phyloP scores from a whole-genome alignment of 2,888 invertebrate genomes.

The Ptychoptera contaminata region DNA sequence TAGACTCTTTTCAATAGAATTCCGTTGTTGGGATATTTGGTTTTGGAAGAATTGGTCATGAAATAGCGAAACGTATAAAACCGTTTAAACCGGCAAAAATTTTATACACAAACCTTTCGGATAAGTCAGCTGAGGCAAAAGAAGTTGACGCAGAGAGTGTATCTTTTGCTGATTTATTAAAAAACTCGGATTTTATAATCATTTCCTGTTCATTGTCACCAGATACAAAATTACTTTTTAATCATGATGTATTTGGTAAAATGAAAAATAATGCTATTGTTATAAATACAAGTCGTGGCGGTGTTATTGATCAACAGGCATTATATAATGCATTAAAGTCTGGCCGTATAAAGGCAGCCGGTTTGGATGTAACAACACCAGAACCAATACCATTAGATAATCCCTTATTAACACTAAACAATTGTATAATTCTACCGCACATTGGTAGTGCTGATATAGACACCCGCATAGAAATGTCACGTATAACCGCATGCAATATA shows the following conservation, averaged over 20 bases:
- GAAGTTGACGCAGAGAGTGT: slow-evolving; percentile 47
- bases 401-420: slow-evolving; percentile 56
- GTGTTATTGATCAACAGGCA: slow-evolving; percentile 63
- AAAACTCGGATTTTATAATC: slow-evolving; percentile 72
- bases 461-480: slow-evolving; percentile 69
- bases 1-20: slow-evolving; percentile 13
- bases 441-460: slow-evolving; percentile 82
- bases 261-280: slow-evolving; percentile 82
- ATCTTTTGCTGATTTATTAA: slow-evolving; percentile 51
- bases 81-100: slow-evolving; percentile 59
- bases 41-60: slow-evolving; percentile 68
- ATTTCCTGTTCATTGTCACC: slow-evolving; percentile 63
- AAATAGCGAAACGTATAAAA: slow-evolving; percentile 58
- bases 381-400: slow-evolving; percentile 74
- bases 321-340: slow-evolving; percentile 56
- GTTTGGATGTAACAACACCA: slow-evolving; percentile 80
- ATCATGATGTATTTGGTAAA: slow-evolving; percentile 56
- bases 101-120: slow-evolving; percentile 55
- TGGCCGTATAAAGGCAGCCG: slow-evolving; percentile 64
- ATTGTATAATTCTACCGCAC: slow-evolving; percentile 71
- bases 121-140: slow-evolving; percentile 39
- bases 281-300: slow-evolving; percentile 77
- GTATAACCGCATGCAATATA: slow-evolving; percentile 70
- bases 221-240: slow-evolving; percentile 66
- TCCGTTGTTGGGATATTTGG: slow-evolving; percentile 75